Percentiles rank a stretch among this genome's conserved stretches.
Evolutionary conservation across 2,888 invertebrate species (phyloP).

Genomic region (Crepidodera aurea): DNA sequence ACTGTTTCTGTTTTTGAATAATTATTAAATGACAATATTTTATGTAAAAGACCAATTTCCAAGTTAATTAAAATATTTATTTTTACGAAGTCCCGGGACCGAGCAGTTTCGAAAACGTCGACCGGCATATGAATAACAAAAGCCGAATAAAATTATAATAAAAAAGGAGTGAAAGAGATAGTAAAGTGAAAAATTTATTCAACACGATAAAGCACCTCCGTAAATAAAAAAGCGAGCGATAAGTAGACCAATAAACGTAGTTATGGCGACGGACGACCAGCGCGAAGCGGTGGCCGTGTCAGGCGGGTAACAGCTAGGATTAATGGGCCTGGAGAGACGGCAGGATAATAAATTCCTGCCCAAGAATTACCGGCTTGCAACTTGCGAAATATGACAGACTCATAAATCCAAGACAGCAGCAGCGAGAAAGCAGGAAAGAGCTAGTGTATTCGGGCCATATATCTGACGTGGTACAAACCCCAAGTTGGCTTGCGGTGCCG

Average conservation of each 20-base stretch:
- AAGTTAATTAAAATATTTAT: too few relatives aligned
- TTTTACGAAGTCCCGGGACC: too few relatives aligned
- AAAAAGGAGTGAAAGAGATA: constrained; percentile 21
- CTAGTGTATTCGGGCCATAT: constrained; percentile 57
- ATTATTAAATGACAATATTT: too few relatives aligned
- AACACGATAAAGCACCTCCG: constrained; percentile 30
- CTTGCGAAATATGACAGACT: constrained; percentile 68
- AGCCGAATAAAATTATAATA: constrained; percentile 30
- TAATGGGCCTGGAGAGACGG: constrained; percentile 64
- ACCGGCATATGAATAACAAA: constrained; percentile 12
- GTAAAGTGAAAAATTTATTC: constrained; percentile 32
- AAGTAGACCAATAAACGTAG: constrained; percentile 39
- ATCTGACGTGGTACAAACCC: constrained; percentile 46
- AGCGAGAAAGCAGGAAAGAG: constrained; percentile 56
- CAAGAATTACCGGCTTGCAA: constrained; percentile 69
- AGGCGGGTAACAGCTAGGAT: constrained; percentile 52
- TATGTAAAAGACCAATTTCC: too few relatives aligned
- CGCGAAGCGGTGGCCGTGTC: constrained; percentile 53
- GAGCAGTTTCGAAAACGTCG: too few relatives aligned
- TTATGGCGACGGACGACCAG: constrained; percentile 37
- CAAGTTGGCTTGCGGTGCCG: constrained; percentile 53
- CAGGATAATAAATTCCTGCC: constrained; percentile 67
- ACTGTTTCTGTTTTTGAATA: too few relatives aligned
- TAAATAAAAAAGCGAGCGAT: constrained; percentile 33
- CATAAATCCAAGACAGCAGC: constrained; percentile 64